Evolutionary conservation across 35 echinoderm and acorn worm species (phyloP).

Genomic region (Chiridota heheva): DNA sequence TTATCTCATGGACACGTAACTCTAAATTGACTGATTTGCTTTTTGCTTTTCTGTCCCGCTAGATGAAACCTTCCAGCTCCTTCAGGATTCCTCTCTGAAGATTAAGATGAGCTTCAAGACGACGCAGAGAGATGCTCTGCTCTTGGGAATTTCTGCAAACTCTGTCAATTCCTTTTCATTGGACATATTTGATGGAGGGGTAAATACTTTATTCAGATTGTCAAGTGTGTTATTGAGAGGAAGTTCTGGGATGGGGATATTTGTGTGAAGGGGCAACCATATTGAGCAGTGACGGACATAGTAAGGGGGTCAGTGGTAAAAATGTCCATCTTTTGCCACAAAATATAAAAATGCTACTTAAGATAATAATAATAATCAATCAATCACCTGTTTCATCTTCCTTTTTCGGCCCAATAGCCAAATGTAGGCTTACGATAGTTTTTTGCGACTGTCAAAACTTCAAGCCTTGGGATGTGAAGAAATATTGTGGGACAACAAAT

Average conservation of each 20-base stretch:
- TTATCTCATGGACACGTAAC: not conserved
- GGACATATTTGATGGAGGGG: conserved; percentile 80
- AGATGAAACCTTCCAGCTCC: conserved; percentile 54
- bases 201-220: conserved; percentile 26
- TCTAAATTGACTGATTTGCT: not conserved
- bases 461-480: too few relatives aligned
- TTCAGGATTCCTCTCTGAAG: not conserved
- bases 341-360: not conserved
- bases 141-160: conserved; percentile 56
- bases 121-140: conserved; percentile 49
- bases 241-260: not conserved
- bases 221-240: not conserved
- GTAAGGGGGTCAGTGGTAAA: not conserved
- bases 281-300: not conserved
- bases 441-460: too few relatives aligned
- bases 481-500: too few relatives aligned
- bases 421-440: too few relatives aligned
- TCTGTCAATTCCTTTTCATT: conserved; percentile 65
- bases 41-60: not conserved
- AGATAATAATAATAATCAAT: too few relatives aligned
- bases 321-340: not conserved
- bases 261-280: not conserved
- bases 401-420: too few relatives aligned
- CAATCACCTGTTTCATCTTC: too few relatives aligned
- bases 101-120: conserved; percentile 51